A percentile compares a stretch with the other conserved stretches of the same genome.
phyloP scores from a whole-genome alignment of 2,797 vertebrate species.

The Pangasius macronema region DNA sequence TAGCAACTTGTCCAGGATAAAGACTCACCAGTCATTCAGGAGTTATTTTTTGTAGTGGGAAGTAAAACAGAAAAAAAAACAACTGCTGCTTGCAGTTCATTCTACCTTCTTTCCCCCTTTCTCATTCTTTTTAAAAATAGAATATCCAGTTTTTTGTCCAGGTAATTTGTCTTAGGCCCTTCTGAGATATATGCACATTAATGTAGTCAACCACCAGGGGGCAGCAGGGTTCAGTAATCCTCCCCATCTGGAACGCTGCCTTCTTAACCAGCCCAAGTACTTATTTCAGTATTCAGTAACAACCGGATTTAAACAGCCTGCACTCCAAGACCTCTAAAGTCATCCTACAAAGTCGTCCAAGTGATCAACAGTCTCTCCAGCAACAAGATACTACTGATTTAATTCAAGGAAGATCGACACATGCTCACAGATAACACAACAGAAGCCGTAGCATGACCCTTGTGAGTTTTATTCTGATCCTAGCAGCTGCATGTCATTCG shows the following conservation, averaged over 20 bases:
- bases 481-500: constrained; percentile 34
- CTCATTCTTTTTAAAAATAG: background rate
- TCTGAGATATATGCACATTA: background rate
- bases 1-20: constrained; percentile 20
- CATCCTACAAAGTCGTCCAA: constrained; percentile 3
- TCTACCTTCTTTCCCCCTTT: too few species aligned
- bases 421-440: background rate
- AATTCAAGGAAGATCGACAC: background rate
- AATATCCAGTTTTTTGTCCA: background rate
- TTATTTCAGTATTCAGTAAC: constrained; percentile 4
- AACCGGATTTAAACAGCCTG: constrained; percentile 9
- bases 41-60: background rate
- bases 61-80: background rate
- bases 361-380: background rate
- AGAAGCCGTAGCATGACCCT: background rate
- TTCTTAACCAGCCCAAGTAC: background rate
- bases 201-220: constrained; percentile 33
- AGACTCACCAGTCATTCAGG: constrained; percentile 8
- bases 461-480: constrained; percentile 11
- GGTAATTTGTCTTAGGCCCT: background rate
- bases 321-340: background rate
- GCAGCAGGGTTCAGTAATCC: constrained; percentile 14
- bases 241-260: background rate
- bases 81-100: background rate
- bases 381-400: background rate